phyloP scores from a whole-genome alignment of 2,113 vertebrate species.

The Uropsilus gracilis region DNA sequence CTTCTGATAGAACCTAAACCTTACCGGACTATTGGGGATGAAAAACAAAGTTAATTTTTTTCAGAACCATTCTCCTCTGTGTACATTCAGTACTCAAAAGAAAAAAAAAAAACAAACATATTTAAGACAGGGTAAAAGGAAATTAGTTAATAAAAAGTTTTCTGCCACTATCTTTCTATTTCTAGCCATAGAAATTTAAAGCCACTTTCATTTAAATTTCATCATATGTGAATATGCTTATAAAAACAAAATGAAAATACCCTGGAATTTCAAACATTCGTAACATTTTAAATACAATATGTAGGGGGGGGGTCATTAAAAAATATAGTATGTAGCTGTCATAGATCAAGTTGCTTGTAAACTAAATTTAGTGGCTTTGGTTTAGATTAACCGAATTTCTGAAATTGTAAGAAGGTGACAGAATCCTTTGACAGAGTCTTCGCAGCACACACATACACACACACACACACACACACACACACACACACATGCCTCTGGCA shows the following conservation, averaged over 20 bases:
- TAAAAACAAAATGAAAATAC: constrained; percentile 22
- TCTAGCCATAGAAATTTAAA: not conserved
- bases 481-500: not conserved
- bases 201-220: constrained; percentile 26
- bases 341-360: not conserved
- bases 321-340: not conserved
- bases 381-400: constrained; percentile 21
- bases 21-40: constrained; percentile 88
- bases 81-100: not conserved
- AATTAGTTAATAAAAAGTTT: constrained; percentile 13
- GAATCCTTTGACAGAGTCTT: not conserved
- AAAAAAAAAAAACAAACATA: not conserved
- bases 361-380: not conserved
- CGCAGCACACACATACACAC: not conserved
- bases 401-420: not conserved
- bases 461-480: too few relatives aligned
- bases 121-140: not conserved
- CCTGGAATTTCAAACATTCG: not conserved
- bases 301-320: not conserved
- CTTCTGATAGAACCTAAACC: constrained; percentile 98
- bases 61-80: not conserved
- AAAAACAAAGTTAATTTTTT: constrained; percentile 42
- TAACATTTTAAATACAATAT: not conserved
- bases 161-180: not conserved
- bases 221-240: not conserved